Percentiles rank a stretch among this genome's conserved stretches.
Conservation (phyloP, 1,140 invertebrate species). For the Sitobion miscanthi region DNA sequence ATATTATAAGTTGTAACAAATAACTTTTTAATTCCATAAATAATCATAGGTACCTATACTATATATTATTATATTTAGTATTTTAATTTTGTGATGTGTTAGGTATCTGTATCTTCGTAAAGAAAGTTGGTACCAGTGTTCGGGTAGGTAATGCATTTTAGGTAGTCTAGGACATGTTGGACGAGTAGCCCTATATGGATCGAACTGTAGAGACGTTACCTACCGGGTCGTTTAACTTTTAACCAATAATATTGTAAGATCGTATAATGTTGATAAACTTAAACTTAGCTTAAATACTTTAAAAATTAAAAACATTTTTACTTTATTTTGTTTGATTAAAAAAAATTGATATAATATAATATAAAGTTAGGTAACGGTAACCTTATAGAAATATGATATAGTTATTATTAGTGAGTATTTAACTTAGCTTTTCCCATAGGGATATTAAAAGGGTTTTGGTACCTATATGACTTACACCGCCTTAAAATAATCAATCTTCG, state of each 20-base stretch:
- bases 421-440: neutral
- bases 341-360: too few species aligned
- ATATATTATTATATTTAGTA: neutral
- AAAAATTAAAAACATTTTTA: neutral
- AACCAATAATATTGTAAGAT: neutral
- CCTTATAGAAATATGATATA: neutral
- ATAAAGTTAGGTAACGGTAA: neutral
- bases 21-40: neutral
- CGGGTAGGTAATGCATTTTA: constrained; percentile 16
- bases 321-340: too few species aligned
- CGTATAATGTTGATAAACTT: neutral
- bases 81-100: neutral
- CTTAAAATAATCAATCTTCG: neutral
- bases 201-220: neutral
- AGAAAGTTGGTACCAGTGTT: constrained; percentile 39
- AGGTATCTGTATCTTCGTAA: neutral
- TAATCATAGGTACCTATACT: neutral
- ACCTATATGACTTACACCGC: neutral
- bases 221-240: constrained; percentile 10
- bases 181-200: constrained; percentile 38
- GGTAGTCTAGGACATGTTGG: constrained; percentile 25
- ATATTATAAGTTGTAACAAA: neutral
- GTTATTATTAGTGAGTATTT: neutral
- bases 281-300: neutral
- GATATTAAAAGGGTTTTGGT: neutral